These are phyloP conservation scores for Netelia fuscicornis DNA, from an alignment of 2,888 invertebrate genomes.

Conservation along the genomic window DNA sequence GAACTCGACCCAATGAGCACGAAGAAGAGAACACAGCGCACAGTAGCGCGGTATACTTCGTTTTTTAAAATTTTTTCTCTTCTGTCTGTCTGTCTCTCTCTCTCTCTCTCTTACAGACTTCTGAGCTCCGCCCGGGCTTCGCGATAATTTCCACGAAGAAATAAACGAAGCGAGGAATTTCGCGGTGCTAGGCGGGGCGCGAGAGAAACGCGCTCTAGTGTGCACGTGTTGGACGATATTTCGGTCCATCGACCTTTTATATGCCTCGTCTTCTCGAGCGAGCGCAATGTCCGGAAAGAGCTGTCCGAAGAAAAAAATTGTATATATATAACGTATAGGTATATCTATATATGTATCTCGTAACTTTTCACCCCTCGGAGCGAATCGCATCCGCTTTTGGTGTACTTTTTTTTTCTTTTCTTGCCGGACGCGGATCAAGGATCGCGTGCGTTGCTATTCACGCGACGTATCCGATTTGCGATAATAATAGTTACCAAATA, in stretches of 20 bases:
- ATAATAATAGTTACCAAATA: background rate
- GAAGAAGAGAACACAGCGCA: constrained; percentile 5
- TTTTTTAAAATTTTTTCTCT: background rate
- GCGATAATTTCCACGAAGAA: constrained; percentile 79
- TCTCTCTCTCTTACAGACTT: constrained; percentile 2
- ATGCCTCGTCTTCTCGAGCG: constrained; percentile 43
- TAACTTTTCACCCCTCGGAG: constrained; percentile 41
- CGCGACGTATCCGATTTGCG: constrained; percentile 4
- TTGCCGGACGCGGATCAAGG: background rate
- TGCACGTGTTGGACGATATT: constrained; percentile 78
- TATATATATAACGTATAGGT: background rate
- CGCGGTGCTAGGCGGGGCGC: constrained; percentile 66
- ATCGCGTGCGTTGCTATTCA: constrained; percentile 14
- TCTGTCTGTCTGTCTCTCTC: constrained; percentile 1
- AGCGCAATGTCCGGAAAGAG: constrained; percentile 71
- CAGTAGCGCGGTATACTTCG: constrained; percentile 28
- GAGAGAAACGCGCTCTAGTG: constrained; percentile 25
- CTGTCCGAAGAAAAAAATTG: constrained; percentile 47
- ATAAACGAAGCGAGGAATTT: constrained; percentile 79
- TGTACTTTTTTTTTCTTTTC: background rate
- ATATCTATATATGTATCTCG: constrained; percentile 29
- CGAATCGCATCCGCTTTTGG: constrained; percentile 44
- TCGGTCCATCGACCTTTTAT: constrained; percentile 79
- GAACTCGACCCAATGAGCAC: constrained; percentile 18
- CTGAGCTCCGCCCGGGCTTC: constrained; percentile 26